These are phyloP conservation scores for Trachymyrmex cornetzi DNA, from an alignment of 1,140 invertebrate species.

Conservation along the genomic window DNA sequence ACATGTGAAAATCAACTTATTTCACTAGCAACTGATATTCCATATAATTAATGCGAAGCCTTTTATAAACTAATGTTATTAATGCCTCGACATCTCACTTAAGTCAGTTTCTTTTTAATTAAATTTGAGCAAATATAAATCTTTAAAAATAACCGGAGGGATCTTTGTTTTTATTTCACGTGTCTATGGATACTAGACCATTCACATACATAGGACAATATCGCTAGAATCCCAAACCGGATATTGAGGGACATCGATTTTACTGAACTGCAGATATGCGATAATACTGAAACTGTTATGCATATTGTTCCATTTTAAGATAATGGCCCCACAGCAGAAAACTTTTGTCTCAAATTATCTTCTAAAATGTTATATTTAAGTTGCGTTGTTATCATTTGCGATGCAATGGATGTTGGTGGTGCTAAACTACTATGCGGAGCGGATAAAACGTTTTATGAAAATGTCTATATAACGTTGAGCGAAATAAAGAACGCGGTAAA, in stretches of 20 bases:
- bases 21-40: not conserved
- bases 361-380: conserved; percentile 33
- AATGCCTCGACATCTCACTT: no score
- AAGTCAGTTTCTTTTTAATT: not conserved
- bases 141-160: not conserved
- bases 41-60: no score
- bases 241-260: conserved; percentile 49
- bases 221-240: conserved; percentile 21
- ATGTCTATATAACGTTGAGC: conserved; percentile 20
- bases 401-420: conserved; percentile 5
- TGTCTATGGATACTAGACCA: not conserved
- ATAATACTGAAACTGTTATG: conserved; percentile 29
- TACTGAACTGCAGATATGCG: conserved; percentile 27
- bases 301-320: conserved; percentile 39
- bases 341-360: conserved; percentile 23
- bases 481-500: conserved; percentile 36
- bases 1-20: not conserved
- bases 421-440: not conserved
- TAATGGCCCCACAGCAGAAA: conserved; percentile 6
- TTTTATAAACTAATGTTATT: no score
- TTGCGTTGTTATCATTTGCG: conserved; percentile 23
- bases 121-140: not conserved
- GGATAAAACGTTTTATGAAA: conserved; percentile 50
- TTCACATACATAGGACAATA: not conserved
- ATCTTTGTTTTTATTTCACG: conserved; percentile 27